Conservation (phyloP, 2,113 vertebrate genomes). For the Xiphophorus hellerii region DNA sequence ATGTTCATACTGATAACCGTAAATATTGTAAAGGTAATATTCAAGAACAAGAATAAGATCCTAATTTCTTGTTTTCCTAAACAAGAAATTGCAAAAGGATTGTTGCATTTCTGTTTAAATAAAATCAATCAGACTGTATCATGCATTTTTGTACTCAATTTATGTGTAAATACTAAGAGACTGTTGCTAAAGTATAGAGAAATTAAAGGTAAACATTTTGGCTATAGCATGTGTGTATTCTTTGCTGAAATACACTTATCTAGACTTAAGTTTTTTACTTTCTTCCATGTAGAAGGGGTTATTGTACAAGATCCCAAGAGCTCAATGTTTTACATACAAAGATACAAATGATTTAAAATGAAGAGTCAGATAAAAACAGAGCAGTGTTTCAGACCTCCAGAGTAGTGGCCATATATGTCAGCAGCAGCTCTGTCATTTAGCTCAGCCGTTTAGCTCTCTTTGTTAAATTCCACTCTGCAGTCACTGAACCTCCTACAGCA, state of each 20-base stretch:
- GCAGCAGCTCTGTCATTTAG: conserved; percentile 68
- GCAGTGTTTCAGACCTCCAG: conserved; percentile 29
- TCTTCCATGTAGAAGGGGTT: not conserved
- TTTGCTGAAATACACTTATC: not conserved
- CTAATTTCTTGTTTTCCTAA: no score
- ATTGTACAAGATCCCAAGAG: not conserved
- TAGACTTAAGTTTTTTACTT: not conserved
- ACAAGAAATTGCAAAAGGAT: no score
- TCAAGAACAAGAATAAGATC: no score
- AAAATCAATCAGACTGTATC: no score
- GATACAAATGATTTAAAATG: not conserved
- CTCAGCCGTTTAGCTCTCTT: conserved; percentile 36
- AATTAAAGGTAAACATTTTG: no score
- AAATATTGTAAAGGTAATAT: no score
- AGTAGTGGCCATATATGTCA: conserved; percentile 43
- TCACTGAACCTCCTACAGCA: conserved; percentile 67
- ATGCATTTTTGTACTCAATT: no score
- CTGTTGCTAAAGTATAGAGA: no score
- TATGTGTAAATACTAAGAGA: no score
- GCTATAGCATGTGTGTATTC: no score
- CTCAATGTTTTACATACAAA: not conserved
- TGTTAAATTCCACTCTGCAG: conserved; percentile 57
- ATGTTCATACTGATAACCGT: no score
- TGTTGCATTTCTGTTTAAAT: no score
- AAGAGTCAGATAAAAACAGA: not conserved